Conservation (phyloP, 35 echinoderm and acorn worm species). For the Ophiothrix spiculata region DNA sequence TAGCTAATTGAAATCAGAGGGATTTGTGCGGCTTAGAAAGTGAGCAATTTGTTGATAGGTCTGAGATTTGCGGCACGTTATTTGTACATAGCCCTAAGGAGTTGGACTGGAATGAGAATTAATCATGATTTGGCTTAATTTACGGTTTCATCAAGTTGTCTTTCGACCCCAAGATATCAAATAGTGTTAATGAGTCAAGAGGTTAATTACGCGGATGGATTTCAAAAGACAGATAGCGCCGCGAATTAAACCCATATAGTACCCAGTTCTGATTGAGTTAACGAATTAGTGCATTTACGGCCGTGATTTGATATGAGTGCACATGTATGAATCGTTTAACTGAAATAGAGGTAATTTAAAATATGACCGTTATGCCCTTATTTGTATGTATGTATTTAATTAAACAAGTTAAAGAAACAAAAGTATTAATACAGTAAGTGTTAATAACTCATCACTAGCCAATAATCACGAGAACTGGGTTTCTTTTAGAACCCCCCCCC, state of each 20-base stretch:
- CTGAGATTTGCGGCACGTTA: neutral
- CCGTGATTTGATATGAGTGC: neutral
- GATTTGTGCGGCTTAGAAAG: neutral
- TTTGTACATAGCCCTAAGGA: neutral
- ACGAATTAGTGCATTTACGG: neutral
- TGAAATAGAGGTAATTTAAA: neutral
- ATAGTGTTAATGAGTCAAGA: neutral
- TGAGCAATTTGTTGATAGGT: neutral
- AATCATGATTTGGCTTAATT: no score
- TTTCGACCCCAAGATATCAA: neutral
- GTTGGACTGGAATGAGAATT: neutral
- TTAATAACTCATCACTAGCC: no score
- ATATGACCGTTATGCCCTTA: neutral
- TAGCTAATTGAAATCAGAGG: neutral
- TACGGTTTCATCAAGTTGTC: neutral
- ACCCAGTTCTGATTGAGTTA: neutral
- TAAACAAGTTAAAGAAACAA: no score
- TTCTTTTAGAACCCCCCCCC: no score
- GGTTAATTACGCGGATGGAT: no score
- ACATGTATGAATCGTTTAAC: neutral
- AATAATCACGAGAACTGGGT: no score
- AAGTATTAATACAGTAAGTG: no score
- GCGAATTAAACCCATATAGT: neutral
- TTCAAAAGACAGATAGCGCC: neutral
- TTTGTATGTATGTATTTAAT: neutral